These are phyloP conservation scores for Ceyx erithaca DNA, from an alignment of 2,797 vertebrate species.

Conservation along the genomic window DNA sequence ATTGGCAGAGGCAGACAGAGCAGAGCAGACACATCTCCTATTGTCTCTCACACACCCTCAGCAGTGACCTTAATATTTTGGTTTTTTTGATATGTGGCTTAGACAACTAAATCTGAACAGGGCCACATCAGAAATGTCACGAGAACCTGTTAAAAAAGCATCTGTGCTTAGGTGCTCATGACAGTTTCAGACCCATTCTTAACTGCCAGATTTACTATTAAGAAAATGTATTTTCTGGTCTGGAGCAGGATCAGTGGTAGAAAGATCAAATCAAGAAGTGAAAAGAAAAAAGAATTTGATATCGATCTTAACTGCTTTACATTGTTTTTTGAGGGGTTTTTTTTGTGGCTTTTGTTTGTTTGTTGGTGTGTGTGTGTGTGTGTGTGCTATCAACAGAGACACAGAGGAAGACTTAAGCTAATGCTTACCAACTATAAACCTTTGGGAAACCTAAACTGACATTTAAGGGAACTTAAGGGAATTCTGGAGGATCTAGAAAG, in stretches of 20 bases:
- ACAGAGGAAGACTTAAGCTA: background rate
- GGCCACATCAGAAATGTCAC: background rate
- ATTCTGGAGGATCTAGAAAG: background rate
- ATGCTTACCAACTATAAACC: background rate
- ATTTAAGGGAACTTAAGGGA: background rate
- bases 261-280: background rate
- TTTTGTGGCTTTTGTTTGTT: background rate
- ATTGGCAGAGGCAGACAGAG: background rate
- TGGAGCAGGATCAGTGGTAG: background rate
- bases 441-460: background rate
- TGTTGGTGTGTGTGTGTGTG: too few species aligned
- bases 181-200: background rate
- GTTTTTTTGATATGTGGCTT: background rate
- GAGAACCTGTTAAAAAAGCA: background rate
- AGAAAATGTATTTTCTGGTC: background rate
- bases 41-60: background rate
- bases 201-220: background rate
- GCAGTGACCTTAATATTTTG: background rate
- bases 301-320: background rate
- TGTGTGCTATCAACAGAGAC: background rate
- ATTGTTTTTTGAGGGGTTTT: background rate
- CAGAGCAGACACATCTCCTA: background rate
- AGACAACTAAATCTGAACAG: background rate
- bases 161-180: background rate
- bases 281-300: background rate